Percentiles rank a stretch among this genome's conserved stretches.
These are phyloP conservation scores for Lagopus leucura DNA, from an alignment of 2,113 vertebrate genomes.

Conservation along the genomic window DNA sequence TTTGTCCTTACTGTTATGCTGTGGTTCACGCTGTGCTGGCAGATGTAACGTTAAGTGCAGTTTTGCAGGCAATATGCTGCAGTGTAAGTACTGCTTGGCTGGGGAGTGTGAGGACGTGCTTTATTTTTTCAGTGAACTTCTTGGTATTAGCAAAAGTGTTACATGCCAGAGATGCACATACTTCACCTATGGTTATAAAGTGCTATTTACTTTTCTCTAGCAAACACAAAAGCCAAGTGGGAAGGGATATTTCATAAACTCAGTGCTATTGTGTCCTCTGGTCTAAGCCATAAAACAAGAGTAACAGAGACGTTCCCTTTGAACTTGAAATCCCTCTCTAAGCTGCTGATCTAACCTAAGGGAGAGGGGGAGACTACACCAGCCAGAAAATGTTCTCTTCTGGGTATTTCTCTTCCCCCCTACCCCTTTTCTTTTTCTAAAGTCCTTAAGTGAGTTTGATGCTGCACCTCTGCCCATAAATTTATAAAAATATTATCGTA, in stretches of 20 bases:
- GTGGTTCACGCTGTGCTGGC: not conserved
- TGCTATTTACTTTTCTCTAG: slow-evolving; percentile 22
- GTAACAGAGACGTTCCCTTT: slow-evolving; percentile 69
- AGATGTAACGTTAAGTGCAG: not conserved
- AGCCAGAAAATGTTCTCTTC: slow-evolving; percentile 51
- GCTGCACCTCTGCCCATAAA: slow-evolving; percentile 71
- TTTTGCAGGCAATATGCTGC: not conserved
- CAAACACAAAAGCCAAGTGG: slow-evolving; percentile 50
- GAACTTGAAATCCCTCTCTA: slow-evolving; percentile 74
- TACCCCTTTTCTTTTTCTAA: not conserved
- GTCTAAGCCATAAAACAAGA: slow-evolving; percentile 73
- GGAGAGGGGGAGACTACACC: slow-evolving; percentile 24
- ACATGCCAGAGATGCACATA: not conserved
- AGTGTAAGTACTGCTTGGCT: not conserved
- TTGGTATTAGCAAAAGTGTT: not conserved
- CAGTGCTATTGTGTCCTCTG: slow-evolving; percentile 68
- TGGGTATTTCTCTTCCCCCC: not conserved
- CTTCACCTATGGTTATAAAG: slow-evolving; percentile 27
- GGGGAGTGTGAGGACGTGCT: not conserved
- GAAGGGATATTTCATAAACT: slow-evolving; percentile 61
- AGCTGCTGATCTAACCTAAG: slow-evolving; percentile 69
- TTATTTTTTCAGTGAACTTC: not conserved
- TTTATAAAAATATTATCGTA: slow-evolving; percentile 75
- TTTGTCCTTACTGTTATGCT: not conserved
- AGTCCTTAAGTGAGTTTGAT: slow-evolving; percentile 67